phyloP scores from a whole-genome alignment of 2,113 vertebrate genomes.

The Marmota flaviventris region DNA sequence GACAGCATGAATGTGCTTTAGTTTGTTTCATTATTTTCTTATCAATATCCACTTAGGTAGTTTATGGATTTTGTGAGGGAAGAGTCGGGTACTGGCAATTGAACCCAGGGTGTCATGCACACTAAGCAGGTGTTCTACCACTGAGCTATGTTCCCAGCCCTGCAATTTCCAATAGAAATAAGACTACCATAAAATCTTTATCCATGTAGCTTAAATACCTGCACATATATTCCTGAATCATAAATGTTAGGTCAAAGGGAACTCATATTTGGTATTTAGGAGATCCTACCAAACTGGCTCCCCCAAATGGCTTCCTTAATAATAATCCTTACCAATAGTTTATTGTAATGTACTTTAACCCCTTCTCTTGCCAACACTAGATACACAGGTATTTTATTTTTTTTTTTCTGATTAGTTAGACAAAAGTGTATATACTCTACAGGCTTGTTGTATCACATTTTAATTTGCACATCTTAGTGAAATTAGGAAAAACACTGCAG shows the following conservation, averaged over 20 bases:
- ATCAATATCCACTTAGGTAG: neutral
- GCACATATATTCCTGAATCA: constrained; percentile 38
- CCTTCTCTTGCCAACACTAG: neutral
- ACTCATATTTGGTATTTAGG: constrained; percentile 35
- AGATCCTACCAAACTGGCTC: neutral
- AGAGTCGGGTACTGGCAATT: neutral
- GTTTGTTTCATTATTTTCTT: constrained; percentile 12
- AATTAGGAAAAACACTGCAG: constrained; percentile 39
- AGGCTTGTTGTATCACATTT: neutral
- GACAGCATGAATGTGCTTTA: neutral
- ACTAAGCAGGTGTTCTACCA: neutral
- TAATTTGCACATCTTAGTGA: constrained; percentile 55
- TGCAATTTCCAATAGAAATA: constrained; percentile 16
- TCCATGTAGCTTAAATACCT: neutral
- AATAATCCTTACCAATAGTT: neutral
- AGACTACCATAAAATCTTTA: constrained; percentile 9
- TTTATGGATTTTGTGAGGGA: neutral
- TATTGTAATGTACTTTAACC: neutral
- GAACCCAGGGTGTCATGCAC: neutral
- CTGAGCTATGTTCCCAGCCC: neutral
- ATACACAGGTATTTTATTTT: neutral
- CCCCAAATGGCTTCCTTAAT: neutral
- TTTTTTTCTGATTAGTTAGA: constrained; percentile 37
- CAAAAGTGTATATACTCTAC: neutral
- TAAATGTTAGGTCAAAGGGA: constrained; percentile 25